Percentiles rank a stretch among this genome's conserved stretches.
These are phyloP conservation scores for Linepithema humile DNA, from an alignment of 1,140 invertebrate genomes.

Conservation along the genomic window DNA sequence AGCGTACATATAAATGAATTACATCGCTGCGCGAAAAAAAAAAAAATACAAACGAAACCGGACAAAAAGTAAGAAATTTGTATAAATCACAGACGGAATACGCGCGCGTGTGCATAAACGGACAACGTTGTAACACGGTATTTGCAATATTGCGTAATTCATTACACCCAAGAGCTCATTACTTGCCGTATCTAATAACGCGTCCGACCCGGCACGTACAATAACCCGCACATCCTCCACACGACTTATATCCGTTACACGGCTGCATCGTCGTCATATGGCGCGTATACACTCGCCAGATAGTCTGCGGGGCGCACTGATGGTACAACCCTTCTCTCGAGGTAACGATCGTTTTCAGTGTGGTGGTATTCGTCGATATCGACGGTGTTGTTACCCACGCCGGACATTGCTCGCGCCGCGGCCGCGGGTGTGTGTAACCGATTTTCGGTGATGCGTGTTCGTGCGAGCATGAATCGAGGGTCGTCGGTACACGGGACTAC, in stretches of 20 bases:
- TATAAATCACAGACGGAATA: conserved; percentile 1
- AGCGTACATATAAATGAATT: not conserved
- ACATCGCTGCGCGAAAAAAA: not conserved
- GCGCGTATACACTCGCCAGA: conserved; percentile 14
- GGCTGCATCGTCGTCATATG: conserved; percentile 9
- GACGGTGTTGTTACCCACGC: conserved; percentile 18
- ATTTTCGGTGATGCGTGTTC: conserved; percentile 52
- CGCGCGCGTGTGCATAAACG: not conserved
- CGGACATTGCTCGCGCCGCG: conserved; percentile 4
- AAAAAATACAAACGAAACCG: not conserved
- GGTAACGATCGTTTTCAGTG: not conserved
- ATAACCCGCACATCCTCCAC: conserved; percentile 33
- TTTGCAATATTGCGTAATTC: conserved; percentile 33
- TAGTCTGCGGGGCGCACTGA: conserved; percentile 1
- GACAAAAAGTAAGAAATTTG: conserved; percentile 13
- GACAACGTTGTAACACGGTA: not conserved
- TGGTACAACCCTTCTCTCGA: too few relatives aligned
- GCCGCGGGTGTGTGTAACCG: not conserved
- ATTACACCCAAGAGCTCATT: conserved; percentile 42
- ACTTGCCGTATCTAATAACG: conserved; percentile 46
- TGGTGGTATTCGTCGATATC: conserved; percentile 27
- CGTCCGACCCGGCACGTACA: conserved; percentile 32
- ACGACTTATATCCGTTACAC: conserved; percentile 71
- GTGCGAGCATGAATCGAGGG: conserved; percentile 36
- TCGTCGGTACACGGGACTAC: conserved; percentile 27